A percentile compares a stretch with the other conserved stretches of the same genome.
phyloP scores from a whole-genome alignment of 1,140 invertebrate species.

The Achroia grisella region DNA sequence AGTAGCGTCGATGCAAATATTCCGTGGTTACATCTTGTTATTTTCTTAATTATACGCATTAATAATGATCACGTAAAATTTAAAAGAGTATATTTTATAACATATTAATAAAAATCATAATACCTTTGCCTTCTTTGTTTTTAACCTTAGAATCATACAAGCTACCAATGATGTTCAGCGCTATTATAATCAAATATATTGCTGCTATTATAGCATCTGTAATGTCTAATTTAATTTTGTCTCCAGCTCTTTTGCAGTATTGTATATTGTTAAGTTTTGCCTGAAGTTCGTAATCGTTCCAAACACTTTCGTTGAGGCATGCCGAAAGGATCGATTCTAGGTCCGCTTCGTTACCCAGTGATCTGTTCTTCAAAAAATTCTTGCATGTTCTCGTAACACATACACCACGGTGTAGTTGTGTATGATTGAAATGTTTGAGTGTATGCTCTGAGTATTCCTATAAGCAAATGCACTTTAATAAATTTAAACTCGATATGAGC shows the following conservation, averaged over 20 bases:
- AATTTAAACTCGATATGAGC: too few relatives aligned
- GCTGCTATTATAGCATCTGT: slow-evolving; percentile 18
- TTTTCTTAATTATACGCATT: too few relatives aligned
- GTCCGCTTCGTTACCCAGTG: slow-evolving; percentile 16
- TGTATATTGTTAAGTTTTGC: slow-evolving; percentile 11
- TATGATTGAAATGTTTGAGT: slow-evolving; percentile 71
- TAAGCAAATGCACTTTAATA: slow-evolving; percentile 9
- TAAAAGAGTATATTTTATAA: too few relatives aligned
- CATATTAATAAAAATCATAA: too few relatives aligned
- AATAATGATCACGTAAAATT: too few relatives aligned
- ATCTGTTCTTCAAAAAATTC: slow-evolving; percentile 11
- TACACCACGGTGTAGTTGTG: slow-evolving; percentile 67
- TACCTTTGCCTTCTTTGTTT: too few relatives aligned
- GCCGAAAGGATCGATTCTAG: slow-evolving; percentile 14
- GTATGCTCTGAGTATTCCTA: slow-evolving; percentile 55
- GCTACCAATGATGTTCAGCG: slow-evolving; percentile 24
- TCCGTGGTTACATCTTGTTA: too few relatives aligned
- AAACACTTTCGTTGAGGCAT: slow-evolving; percentile 25
- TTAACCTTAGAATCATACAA: slow-evolving; percentile 27
- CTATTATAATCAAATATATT: slow-evolving; percentile 19
- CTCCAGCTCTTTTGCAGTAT: slow-evolving; percentile 18
- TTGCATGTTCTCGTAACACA: slow-evolving; percentile 55
- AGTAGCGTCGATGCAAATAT: too few relatives aligned
- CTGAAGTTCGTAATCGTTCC: slow-evolving; percentile 17
- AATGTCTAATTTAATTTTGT: slow-evolving; percentile 11